Base-by-base conservation (phyloP, 1,140 invertebrate species). In the Nilaparvata lugens region DNA sequence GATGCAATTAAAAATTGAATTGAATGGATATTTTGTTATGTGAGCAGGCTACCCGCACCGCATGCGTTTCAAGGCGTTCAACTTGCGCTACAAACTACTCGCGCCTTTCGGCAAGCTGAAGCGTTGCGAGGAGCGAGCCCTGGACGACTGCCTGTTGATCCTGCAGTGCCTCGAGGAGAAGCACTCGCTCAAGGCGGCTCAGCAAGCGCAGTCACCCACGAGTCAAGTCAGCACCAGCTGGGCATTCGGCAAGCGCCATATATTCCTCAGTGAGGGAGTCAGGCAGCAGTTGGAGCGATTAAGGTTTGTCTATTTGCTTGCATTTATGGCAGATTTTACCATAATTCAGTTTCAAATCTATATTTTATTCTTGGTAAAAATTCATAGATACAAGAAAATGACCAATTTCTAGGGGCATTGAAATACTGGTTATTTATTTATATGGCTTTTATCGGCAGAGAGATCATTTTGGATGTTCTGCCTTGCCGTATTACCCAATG, bases 51-150 rank as follows among this genome's bases (percentile, higher is more conserved):
- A 91, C 73, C 93, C 93, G 5, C 93, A 97, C 74, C 81, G 94
- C 64, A 95, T 96, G 91, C 80, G 93, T 24, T 96, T 95, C 73
- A 93, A 93, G 73, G 89, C 90, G n/a, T 97, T 97, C 74, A 90
- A 89, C 71, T 78, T 83, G 1, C 80, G 93, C 21, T 96, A 96
- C 73, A 80, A 87, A 61, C 78, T 91, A 64, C 76, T 95, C 35
- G 89, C 87, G 4, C 86, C 87, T 28, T 90, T 89, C 70, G 81
- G 83, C 51, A 80, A 85, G 62, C 70, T 92, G 13, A 78, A 85
- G 16, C 77, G 88, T 6, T 80, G 79, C n/a, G 89, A 92, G 67
- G 89, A 92, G 56, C 88, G 88, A 70, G 83, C 85, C 0, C 79
- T 84, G 11, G 89, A 91, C 67, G 89, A 92, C 68, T 91, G 88